Base-by-base conservation (phyloP, 2,888 invertebrate species). In the Hecatera dysodea region DNA sequence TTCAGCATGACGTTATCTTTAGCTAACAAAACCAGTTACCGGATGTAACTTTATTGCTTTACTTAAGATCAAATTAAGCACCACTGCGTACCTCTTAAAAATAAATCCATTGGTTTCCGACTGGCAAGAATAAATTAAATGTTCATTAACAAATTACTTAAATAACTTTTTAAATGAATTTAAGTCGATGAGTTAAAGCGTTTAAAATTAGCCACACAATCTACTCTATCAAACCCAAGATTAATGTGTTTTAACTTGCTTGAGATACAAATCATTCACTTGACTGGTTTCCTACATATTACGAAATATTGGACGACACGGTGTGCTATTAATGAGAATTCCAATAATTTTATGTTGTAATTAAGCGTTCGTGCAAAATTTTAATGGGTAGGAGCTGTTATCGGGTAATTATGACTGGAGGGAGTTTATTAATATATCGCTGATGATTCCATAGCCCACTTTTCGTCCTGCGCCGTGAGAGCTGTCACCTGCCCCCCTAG, bases 191-290 rank as follows among this genome's bases (percentile, higher is more conserved):
- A 56, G 53, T 74, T 75, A 63, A 62, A 59, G 29, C 48, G 50
- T n/a, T n/a, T 57, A 72, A 70, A 69, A 82, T 80, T 75, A 73
- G 69, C 72, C 61, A 64, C 22, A 62, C 56, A 57, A 55, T 59
- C 67, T 71, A 22, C 46, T 57, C 48, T 67, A 66, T 72, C 62
- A 39, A 59, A 72, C 50, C 57, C 50, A 67, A 69, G 75, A 80
- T 72, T 69, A 77, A 81, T 72, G 15, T 52, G 29, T 29, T 22
- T 42, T 55, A 22, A 64, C 7, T 33, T 8, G 77, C n/a, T n/a
- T n/a, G n/a, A n/a, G n/a, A 57, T 65, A 68, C 56, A 71, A 79
- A 71, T 81, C 57, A 68, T 75, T 72, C 61, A 70, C 74, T 68
- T 39, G 62, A 68, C 61, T 72, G 72, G 72, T 72, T 76, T 56